Base-by-base conservation (phyloP, 2,888 invertebrate species). In the Pogonocherus hispidulus region DNA sequence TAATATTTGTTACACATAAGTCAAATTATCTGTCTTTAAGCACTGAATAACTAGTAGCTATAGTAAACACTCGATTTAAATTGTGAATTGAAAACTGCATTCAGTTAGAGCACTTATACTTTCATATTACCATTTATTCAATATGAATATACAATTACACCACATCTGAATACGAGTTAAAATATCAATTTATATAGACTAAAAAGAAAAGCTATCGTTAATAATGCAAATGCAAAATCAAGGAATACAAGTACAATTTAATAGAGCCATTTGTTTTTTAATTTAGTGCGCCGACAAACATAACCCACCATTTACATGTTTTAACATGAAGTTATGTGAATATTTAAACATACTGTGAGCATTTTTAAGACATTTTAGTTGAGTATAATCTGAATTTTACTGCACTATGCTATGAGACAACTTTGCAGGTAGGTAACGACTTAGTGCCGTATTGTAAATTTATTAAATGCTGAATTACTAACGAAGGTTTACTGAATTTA, bases 241-340 rank as follows among this genome's bases (percentile, higher is more conserved):
- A 78, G 79, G 79, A 76, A 80, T 82, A 79, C 78, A 81, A 81
- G 76, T 78, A 79, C 80, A 79, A 80, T 82, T 83, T 84, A 83
- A 84, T 84, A 83, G 81, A 84, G 84, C 81, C 82, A 83, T 85
- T 84, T 76, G 73, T 79, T 82, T 83, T 82, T 82, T 81, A 84
- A 82, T 83, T 84, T 83, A 83, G 76, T 82, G 78, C 76, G 79
- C 83, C 83, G 84, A 83, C 84, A 84, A 82, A 83, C 81, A 78
- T 75, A 74, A 73, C 71, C 75, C 35, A 35, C 35, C 51, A 37
- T 62, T 62, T 51, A 32, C 51, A 62, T 83, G 78, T 80, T 80
- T 84, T 82, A 80, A 63, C 80, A 70, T 81, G 19, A 81, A 83
- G 72, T 83, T 82, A 82, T 80, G 80, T 67, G 78, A 79, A 80